Base-by-base conservation (phyloP, 2,113 vertebrate species). In the Malurus cyaneus region DNA sequence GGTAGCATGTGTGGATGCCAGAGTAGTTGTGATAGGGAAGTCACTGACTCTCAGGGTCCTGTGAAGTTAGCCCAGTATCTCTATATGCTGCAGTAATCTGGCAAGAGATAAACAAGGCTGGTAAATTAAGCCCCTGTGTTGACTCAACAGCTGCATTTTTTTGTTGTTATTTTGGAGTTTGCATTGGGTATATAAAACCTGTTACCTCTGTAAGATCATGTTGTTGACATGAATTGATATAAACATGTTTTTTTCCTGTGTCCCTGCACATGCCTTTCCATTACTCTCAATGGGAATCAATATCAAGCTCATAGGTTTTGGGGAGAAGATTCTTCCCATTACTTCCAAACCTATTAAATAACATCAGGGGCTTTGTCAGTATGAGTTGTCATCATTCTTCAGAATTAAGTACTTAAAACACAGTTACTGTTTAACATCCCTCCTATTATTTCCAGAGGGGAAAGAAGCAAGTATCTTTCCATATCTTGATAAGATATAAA, bases 361-460 rank as follows among this genome's bases (percentile, higher is more conserved):
- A 14, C 17, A 18, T 87, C 32, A 65, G 25, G 29, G 32, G 8
- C 42, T 91, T 91, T 72, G 34, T 85, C 57, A 34, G 44, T 60
- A 14, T 1, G 0, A 89, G 57, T n/a, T 82, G 54, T 91, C 32
- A 1, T 89, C 73, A 73, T 91, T 91, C 61, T 76, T 92, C 61
- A 65, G 52, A 86, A 84, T 92, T 84, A 91, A 67, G 80, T 91
- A 62, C 76, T 78, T 93, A 87, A 89, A 87, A 60, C 34, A 16
- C 24, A 66, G 94, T 96, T 97, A 92, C 72, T 94, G 41, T 94
- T 95, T 93, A 96, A 96, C 93, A 54, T 89, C 28, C 17, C 26
- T 73, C 28, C 57, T 89, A 21, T 91, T 86, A 88, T 49, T 85
- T 77, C 46, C 66, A 89, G 14, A 2, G 4, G 62, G 59, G 39